Conservation (phyloP, 2,113 vertebrate genomes). For the Anolis carolinensis region DNA sequence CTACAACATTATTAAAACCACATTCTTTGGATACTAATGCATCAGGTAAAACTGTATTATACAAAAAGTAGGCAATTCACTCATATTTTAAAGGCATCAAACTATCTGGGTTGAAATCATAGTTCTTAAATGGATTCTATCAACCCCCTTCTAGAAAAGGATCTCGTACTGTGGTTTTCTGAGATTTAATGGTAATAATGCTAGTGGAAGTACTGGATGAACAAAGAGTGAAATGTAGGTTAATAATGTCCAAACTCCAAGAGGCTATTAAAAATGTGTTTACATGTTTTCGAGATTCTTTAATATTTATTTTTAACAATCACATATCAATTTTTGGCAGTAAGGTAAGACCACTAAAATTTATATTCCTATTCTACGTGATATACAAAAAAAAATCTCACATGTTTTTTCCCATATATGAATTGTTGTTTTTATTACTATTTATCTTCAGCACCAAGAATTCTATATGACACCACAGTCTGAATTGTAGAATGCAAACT, state of each 20-base stretch:
- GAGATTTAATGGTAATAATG: background rate
- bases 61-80: conserved; percentile 14
- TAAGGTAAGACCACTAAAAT: background rate
- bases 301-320: no score
- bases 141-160: conserved; percentile 1
- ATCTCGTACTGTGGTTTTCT: background rate
- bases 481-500: no score
- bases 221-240: background rate
- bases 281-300: no score
- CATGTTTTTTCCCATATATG: no score
- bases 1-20: background rate
- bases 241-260: background rate
- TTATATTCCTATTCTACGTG: background rate
- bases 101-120: background rate
- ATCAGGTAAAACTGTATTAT: rapidly evolving
- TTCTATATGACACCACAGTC: background rate
- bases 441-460: background rate
- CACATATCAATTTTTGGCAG: background rate
- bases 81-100: background rate
- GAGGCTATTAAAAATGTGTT: background rate
- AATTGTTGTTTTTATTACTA: no score
- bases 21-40: background rate
- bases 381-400: no score
- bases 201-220: background rate
- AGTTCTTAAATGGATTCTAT: conserved; percentile 4